Conservation (phyloP, 2,888 invertebrate genomes). For the Andrena chrysosceles region DNA sequence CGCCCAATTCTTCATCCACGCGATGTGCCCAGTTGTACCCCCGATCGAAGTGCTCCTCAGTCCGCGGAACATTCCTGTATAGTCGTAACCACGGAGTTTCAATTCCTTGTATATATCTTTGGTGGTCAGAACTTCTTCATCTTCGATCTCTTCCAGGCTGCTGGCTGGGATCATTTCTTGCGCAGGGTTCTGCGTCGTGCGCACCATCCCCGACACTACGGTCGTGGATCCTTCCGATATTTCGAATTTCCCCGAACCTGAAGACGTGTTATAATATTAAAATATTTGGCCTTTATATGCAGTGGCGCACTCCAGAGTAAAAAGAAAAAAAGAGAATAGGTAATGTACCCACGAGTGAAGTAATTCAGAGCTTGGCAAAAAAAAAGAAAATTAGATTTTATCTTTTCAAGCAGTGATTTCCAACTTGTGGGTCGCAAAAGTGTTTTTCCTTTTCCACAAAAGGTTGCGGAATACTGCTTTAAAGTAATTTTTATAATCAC, state of each 20-base stretch:
- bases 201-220: constrained; percentile 90
- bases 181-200: constrained; percentile 85
- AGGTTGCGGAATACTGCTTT: no score
- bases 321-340: no score
- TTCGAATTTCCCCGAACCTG: constrained; percentile 85
- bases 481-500: no score
- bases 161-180: constrained; percentile 76
- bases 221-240: constrained; percentile 89
- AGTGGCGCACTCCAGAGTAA: no score
- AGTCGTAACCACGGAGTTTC: constrained; percentile 86
- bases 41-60: constrained; percentile 85
- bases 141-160: constrained; percentile 68
- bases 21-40: constrained; percentile 82
- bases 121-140: constrained; percentile 74
- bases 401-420: no score
- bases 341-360: no score
- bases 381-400: no score
- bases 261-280: not conserved
- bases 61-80: constrained; percentile 86
- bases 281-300: not conserved
- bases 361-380: no score
- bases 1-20: constrained; percentile 89
- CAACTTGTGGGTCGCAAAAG: no score
- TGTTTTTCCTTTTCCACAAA: no score
- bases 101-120: constrained; percentile 85